phyloP scores from a whole-genome alignment of 2,797 vertebrate genomes.

The Hyperoplus immaculatus region DNA sequence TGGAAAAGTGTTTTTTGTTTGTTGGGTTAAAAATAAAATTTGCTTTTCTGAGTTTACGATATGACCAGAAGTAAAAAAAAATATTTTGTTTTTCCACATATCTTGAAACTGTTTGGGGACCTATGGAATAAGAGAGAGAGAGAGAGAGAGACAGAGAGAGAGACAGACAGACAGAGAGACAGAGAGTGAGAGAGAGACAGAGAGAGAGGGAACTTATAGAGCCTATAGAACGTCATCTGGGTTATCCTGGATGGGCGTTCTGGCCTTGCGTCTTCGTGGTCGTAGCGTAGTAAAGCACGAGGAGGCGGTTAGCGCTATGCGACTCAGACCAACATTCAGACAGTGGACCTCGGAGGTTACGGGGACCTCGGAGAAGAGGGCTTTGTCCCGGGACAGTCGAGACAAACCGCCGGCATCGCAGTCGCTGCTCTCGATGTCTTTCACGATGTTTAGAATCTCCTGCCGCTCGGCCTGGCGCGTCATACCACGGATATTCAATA shows the following conservation, averaged over 20 bases:
- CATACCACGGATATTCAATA: conserved; percentile 90
- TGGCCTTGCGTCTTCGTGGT: conserved; percentile 62
- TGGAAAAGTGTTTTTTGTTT: too few relatives aligned
- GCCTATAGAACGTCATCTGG: conserved; percentile 75
- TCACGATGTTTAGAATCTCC: conserved; percentile 91
- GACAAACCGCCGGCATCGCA: conserved; percentile 40
- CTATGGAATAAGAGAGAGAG: too few relatives aligned
- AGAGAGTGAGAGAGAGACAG: too few relatives aligned
- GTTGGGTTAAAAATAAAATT: too few relatives aligned
- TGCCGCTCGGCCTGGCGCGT: conserved; percentile 86
- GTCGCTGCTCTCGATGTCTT: conserved; percentile 86
- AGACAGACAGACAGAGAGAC: too few relatives aligned
- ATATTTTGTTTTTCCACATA: too few relatives aligned
- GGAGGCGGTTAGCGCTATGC: conserved; percentile 83
- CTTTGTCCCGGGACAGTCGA: conserved; percentile 73
- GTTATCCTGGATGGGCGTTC: conserved; percentile 60
- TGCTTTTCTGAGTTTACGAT: too few relatives aligned
- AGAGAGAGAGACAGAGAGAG: too few relatives aligned
- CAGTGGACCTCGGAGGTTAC: conserved; percentile 88
- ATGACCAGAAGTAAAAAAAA: too few relatives aligned
- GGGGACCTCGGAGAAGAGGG: conserved; percentile 90
- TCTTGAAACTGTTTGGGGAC: too few relatives aligned
- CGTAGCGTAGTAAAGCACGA: conserved; percentile 79
- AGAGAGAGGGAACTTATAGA: neutral
- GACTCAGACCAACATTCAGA: conserved; percentile 86